Conservation (phyloP, 2,797 vertebrate species). For the Phrynocephalus vlangalii region DNA sequence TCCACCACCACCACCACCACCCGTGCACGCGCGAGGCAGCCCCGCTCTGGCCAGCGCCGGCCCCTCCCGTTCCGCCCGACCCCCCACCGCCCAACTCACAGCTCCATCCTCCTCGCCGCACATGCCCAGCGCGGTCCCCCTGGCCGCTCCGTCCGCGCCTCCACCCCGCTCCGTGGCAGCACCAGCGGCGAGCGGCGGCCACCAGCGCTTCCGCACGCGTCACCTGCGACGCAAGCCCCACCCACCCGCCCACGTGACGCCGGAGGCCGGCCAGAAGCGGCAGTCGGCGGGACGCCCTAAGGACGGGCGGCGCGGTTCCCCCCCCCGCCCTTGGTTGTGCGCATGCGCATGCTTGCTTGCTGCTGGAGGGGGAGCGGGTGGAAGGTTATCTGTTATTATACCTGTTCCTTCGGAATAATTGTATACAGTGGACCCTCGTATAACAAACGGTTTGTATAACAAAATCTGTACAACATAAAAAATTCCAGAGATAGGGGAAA, state of each 20-base stretch:
- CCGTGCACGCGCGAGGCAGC: not conserved
- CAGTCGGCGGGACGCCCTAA: not conserved
- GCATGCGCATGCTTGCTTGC: not conserved
- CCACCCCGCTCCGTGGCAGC: conserved; percentile 32
- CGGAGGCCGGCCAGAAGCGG: no score
- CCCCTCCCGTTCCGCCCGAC: not conserved
- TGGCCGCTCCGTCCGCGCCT: not conserved
- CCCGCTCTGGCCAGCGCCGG: not conserved
- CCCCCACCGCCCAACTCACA: conserved; percentile 51
- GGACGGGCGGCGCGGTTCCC: no score
- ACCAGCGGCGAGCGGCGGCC: not conserved
- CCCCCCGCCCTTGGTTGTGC: no score
- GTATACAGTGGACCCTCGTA: no score
- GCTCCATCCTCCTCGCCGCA: conserved; percentile 56
- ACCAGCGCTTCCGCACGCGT: conserved; percentile 53
- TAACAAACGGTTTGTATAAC: no score
- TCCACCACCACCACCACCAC: no score
- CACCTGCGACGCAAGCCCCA: conserved; percentile 6
- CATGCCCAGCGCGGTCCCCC: conserved; percentile 28
- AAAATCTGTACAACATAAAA: no score
- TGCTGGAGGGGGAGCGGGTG: no score
- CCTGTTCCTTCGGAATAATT: no score
- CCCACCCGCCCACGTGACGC: conserved; percentile 21
- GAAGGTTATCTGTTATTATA: no score
- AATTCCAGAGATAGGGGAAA: no score